Base-by-base conservation (phyloP, 2,888 invertebrate species). In the Ectropis crepuscularia region DNA sequence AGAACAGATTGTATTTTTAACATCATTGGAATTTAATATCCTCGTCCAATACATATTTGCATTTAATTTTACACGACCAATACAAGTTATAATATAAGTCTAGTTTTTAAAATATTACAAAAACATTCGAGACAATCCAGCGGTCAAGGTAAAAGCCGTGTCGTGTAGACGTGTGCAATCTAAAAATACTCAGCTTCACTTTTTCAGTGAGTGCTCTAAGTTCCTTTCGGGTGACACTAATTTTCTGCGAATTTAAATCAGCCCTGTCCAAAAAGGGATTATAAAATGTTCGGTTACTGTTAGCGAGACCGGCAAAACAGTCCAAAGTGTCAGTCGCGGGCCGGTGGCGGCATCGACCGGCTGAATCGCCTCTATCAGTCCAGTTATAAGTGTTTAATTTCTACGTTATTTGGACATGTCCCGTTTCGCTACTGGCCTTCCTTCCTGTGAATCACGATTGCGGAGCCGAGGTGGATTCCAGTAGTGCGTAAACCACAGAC, bases 401-500 rank as follows among this genome's bases (percentile, higher is more conserved):
- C 74, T 71, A 70, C 74, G 80, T 71, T 80, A 81, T 84, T 84
- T 80, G 83, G 80, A 88, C 84, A 86, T 90, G 85, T 81, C 83
- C 90, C 90, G 87, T 89, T 90, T 85, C 73, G 80, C 85, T 76
- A 80, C 82, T 84, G 82, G 72, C 79, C 74, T 80, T 83, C 82
- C 88, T 86, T 88, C 88, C 90, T 88, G 88, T 90, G 90, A 92
- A 85, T 91, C 90, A 91, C 83, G 79, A 77, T 78, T 77, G 79
- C 77, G 81, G 74, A 78, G 74, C 74, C 77, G 77, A 74, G 77
- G 76, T 76, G 80, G 80, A 80, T 85, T 85, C 81, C 87, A 87
- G 86, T 87, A 76, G 79, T 78, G 79, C 78, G 79, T 77, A 74
- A 79, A 78, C 75, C 81, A 45, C 73, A 76, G 77, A 78, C 79